These are phyloP conservation scores for Clupea harengus DNA, from an alignment of 2,113 vertebrate genomes.

Conservation along the genomic window DNA sequence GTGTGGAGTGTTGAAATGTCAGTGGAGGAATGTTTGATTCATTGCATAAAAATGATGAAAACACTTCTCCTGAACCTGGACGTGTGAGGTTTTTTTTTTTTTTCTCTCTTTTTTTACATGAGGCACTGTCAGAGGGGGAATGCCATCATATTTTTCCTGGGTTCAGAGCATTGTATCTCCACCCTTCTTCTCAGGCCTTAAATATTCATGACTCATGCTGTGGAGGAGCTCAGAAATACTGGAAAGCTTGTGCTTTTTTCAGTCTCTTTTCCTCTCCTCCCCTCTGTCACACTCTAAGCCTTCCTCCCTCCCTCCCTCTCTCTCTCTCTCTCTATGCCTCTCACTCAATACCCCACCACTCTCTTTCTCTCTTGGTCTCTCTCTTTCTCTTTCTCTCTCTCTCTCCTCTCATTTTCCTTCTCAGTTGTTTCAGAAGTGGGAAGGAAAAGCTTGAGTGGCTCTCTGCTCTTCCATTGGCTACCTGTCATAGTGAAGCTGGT, in stretches of 20 bases:
- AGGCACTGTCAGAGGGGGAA: conserved; percentile 11
- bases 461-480: background rate
- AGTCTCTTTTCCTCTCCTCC: background rate
- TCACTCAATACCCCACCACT: conserved; percentile 2
- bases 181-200: conserved; percentile 42
- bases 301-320: conserved; percentile 29
- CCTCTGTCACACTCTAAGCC: background rate
- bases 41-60: conserved; percentile 18
- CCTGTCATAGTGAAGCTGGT: background rate
- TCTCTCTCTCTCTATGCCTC: conserved; percentile 28
- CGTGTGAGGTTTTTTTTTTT: conserved; percentile 1
- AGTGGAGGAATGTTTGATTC: conserved; percentile 10
- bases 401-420: background rate
- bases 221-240: conserved; percentile 19
- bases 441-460: conserved; percentile 2
- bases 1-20: background rate
- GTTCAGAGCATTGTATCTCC: conserved; percentile 25
- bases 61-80: background rate
- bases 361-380: conserved; percentile 40
- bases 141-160: conserved; percentile 14
- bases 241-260: conserved; percentile 14
- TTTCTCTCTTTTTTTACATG: background rate
- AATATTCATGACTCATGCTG: conserved; percentile 46
- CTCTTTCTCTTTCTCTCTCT: conserved; percentile 30
- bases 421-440: conserved; percentile 17